These are phyloP conservation scores for Lycocerus yunnanus DNA, from an alignment of 2,888 invertebrate genomes.

Conservation along the genomic window DNA sequence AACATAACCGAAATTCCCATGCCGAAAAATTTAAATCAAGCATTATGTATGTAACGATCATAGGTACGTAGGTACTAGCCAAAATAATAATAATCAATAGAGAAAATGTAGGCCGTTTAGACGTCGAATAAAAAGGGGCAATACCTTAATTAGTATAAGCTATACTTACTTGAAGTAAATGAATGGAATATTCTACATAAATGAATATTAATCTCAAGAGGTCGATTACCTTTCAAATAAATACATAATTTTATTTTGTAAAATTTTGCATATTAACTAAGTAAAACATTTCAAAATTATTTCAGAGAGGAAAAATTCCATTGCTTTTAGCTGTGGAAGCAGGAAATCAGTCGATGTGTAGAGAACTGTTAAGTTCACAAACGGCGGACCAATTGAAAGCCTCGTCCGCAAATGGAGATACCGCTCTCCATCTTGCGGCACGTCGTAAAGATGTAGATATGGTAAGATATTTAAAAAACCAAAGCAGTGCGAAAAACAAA, in stretches of 20 bases:
- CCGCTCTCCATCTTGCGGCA: constrained; percentile 94
- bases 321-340: constrained; percentile 92
- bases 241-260: background rate
- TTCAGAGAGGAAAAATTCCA: constrained; percentile 91
- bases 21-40: no score
- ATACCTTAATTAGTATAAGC: background rate
- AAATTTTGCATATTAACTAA: no score
- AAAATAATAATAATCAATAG: background rate
- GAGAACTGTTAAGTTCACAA: constrained; percentile 87
- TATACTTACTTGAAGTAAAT: background rate
- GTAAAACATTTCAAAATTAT: constrained; percentile 37
- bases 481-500: background rate
- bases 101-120: background rate
- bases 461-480: constrained; percentile 55
- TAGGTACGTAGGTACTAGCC: background rate
- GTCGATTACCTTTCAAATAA: constrained; percentile 11
- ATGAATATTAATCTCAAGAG: constrained; percentile 10
- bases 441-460: constrained; percentile 90
- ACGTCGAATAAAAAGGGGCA: background rate
- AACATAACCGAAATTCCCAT: no score
- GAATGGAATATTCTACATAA: constrained; percentile 8
- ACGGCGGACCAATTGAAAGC: constrained; percentile 88
- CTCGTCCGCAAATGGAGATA: constrained; percentile 85
- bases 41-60: no score
- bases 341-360: constrained; percentile 93